Evolutionary conservation across 2,113 vertebrate species (phyloP).

Genomic region (Apistogramma diplotaenia): DNA sequence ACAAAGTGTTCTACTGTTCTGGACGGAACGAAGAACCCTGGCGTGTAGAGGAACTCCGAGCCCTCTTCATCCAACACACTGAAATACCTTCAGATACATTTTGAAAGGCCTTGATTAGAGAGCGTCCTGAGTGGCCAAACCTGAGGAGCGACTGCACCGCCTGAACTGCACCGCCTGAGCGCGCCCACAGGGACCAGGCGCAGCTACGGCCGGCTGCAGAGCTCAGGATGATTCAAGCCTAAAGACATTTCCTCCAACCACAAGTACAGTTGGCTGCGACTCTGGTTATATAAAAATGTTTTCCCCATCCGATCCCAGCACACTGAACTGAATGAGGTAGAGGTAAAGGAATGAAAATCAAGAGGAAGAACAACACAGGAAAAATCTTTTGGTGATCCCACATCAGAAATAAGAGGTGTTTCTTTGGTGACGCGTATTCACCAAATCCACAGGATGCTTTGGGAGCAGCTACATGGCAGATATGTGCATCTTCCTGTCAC

Average conservation of each 20-base stretch:
- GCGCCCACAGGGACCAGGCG: neutral
- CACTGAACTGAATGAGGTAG: slow-evolving; percentile 16
- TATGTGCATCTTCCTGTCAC: neutral
- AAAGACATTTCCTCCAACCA: slow-evolving; percentile 72
- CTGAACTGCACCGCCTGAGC: neutral
- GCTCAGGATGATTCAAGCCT: slow-evolving; percentile 66
- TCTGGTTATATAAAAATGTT: slow-evolving; percentile 70
- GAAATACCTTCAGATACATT: neutral
- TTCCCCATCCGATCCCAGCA: slow-evolving; percentile 6
- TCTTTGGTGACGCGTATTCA: fast-evolving
- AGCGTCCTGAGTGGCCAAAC: neutral
- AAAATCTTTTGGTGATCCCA: neutral
- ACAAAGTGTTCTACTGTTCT: neutral
- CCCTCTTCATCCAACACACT: neutral
- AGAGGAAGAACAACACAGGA: neutral
- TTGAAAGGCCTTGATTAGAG: neutral
- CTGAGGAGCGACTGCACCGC: neutral
- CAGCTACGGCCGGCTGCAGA: slow-evolving; percentile 22
- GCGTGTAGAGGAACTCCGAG: too few species aligned
- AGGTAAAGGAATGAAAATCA: slow-evolving; percentile 4
- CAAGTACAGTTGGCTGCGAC: slow-evolving; percentile 67
- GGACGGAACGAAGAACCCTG: neutral
- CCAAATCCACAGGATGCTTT: neutral
- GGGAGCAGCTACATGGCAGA: neutral
- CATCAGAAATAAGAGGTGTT: neutral